Conservation (phyloP, 2,113 vertebrate species). For the Heterotis niloticus region DNA sequence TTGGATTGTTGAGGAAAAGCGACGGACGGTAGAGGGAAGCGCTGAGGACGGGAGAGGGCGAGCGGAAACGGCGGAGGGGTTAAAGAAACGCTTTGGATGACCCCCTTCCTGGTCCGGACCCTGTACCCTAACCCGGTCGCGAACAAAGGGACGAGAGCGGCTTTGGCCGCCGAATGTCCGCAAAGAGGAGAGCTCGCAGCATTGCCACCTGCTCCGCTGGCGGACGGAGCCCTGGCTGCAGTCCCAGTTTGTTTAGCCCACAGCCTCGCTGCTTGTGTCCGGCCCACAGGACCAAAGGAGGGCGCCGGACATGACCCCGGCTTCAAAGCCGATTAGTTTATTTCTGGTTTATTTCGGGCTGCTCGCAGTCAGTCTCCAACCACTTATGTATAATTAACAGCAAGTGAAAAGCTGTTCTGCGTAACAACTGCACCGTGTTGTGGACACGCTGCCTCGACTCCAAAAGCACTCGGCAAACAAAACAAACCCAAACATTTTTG, state of each 20-base stretch:
- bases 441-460: too few species aligned
- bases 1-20: slow-evolving; percentile 59
- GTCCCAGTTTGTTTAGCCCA: not conserved
- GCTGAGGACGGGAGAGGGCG: not conserved
- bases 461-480: too few species aligned
- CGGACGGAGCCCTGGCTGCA: not conserved
- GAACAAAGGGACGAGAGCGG: not conserved
- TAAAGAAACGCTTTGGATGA: not conserved
- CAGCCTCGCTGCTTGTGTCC: not conserved
- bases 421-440: too few species aligned
- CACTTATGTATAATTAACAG: too few species aligned
- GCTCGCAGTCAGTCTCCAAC: too few species aligned
- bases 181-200: not conserved
- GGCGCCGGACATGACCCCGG: not conserved
- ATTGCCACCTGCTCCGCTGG: not conserved
- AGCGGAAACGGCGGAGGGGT: not conserved
- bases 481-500: too few species aligned
- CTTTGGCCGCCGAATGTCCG: not conserved
- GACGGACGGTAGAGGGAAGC: slow-evolving; percentile 38
- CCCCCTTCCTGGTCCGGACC: not conserved
- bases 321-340: not conserved
- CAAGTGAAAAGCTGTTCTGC: too few species aligned
- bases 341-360: too few species aligned
- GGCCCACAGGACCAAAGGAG: not conserved
- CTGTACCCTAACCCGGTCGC: not conserved